Conservation (phyloP, 2,113 vertebrate genomes). For the Aptenodytes patagonicus region DNA sequence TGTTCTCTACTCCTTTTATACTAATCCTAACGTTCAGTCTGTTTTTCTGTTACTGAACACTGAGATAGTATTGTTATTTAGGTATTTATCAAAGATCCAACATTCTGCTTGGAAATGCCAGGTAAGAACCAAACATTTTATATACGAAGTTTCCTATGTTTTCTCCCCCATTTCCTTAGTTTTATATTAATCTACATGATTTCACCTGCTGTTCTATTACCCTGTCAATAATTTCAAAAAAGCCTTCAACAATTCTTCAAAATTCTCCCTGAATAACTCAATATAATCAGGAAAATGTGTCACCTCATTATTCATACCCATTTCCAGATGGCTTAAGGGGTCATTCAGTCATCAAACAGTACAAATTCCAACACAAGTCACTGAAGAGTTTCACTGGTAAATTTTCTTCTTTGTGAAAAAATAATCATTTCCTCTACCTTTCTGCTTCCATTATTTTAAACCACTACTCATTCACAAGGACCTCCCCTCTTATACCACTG, state of each 20-base stretch:
- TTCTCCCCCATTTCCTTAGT: not conserved
- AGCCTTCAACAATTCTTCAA: not conserved
- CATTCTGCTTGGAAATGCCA: not conserved
- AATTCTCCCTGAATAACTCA: not conserved
- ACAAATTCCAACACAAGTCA: not conserved
- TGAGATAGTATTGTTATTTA: not conserved
- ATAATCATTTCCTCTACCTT: not conserved
- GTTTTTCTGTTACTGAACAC: not conserved
- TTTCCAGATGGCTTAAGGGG: not conserved
- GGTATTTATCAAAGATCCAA: not conserved
- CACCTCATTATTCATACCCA: not conserved
- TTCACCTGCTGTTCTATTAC: not conserved
- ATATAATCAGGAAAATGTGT: not conserved
- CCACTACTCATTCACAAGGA: not conserved
- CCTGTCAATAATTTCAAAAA: not conserved
- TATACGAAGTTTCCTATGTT: not conserved
- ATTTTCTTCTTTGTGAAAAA: not conserved
- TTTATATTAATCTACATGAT: not conserved
- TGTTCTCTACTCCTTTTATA: not conserved
- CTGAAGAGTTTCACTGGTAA: not conserved
- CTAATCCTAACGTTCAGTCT: not conserved
- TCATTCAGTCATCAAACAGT: not conserved
- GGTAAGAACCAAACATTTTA: not conserved
- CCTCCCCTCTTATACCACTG: not conserved
- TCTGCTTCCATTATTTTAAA: not conserved